These are phyloP conservation scores for Muricea muricata DNA, from an alignment of 92 coral and sea anemone species.

Conservation along the genomic window DNA sequence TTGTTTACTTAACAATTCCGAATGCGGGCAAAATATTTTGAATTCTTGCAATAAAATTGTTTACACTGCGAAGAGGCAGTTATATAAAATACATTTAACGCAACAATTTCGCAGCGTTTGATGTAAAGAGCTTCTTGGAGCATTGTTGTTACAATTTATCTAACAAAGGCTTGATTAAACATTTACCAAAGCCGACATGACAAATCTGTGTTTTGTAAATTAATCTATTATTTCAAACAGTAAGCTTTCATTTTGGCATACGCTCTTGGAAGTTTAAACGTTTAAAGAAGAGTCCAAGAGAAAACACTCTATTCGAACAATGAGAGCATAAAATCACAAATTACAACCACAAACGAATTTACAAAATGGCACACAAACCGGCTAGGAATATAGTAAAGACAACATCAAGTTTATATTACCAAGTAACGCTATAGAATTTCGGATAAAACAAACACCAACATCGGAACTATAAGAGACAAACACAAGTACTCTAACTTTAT, in stretches of 20 bases:
- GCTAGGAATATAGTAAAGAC: background rate
- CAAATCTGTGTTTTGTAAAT: constrained; percentile 19
- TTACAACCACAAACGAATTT: background rate
- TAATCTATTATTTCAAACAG: constrained; percentile 10
- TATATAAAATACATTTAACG: background rate
- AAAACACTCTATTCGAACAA: no score
- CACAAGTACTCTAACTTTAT: background rate
- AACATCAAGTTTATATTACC: background rate
- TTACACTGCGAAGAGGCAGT: background rate
- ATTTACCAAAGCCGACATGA: background rate
- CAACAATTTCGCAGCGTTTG: no score
- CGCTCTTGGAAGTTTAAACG: background rate
- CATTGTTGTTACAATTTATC: background rate
- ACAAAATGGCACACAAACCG: background rate
- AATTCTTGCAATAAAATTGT: constrained; percentile 14
- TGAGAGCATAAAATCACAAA: background rate
- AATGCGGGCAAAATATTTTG: background rate
- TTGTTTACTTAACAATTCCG: background rate
- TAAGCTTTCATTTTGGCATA: background rate
- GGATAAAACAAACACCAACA: background rate
- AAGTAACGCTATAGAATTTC: background rate
- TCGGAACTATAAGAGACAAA: background rate
- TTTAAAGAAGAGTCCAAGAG: no score
- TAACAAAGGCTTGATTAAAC: background rate
- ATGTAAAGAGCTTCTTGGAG: background rate